Evolutionary conservation across 2,797 vertebrate genomes (phyloP).

Genomic region (Thaleichthys pacificus): DNA sequence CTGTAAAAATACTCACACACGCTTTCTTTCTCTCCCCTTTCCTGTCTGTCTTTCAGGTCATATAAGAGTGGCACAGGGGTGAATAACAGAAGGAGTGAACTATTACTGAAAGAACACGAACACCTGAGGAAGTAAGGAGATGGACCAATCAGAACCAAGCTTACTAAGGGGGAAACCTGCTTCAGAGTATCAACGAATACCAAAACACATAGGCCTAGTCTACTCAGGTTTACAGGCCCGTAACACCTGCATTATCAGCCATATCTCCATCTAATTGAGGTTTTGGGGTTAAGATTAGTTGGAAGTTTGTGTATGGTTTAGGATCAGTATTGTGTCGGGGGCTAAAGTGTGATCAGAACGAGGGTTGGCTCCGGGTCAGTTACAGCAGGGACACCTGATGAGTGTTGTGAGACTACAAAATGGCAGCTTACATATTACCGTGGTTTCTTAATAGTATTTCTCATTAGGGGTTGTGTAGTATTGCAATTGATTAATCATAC

Average conservation of each 20-base stretch:
- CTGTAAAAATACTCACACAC: background rate
- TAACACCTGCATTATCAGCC: too few species aligned
- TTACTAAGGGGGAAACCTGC: too few species aligned
- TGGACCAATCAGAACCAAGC: background rate
- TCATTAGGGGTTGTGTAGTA: background rate
- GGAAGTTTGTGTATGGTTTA: too few species aligned
- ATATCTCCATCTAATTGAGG: background rate
- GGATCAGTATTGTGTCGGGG: too few species aligned
- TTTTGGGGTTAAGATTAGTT: background rate
- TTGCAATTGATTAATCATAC: background rate
- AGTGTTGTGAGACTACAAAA: background rate
- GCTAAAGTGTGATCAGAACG: too few species aligned
- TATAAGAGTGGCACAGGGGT: conserved; percentile 88
- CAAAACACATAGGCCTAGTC: too few species aligned
- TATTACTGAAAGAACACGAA: conserved; percentile 91
- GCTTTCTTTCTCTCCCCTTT: conserved; percentile 11
- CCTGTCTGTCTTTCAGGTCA: conserved; percentile 67
- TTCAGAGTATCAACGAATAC: too few species aligned
- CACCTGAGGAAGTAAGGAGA: conserved; percentile 85
- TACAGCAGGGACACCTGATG: background rate
- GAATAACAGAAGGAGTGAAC: conserved; percentile 89
- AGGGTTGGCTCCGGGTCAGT: too few species aligned
- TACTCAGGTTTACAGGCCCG: too few species aligned
- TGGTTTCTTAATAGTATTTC: too few species aligned
- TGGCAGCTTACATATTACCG: background rate